These are phyloP conservation scores for Anastrepha ludens DNA, from an alignment of 1,140 invertebrate genomes.

Conservation along the genomic window DNA sequence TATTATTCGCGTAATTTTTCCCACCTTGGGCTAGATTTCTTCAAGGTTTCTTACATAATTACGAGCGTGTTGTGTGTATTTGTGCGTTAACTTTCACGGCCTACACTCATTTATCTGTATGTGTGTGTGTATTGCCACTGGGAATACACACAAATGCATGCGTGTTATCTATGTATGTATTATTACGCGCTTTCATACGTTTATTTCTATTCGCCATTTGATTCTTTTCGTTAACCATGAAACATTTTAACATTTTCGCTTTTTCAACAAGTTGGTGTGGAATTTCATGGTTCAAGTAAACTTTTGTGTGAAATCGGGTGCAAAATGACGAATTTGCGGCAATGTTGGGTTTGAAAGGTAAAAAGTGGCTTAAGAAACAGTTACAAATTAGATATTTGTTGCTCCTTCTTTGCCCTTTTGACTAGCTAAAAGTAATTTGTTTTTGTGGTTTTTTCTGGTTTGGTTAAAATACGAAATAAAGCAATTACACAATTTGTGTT, in stretches of 20 bases:
- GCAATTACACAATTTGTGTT: too few relatives aligned
- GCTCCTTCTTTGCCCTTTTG: too few relatives aligned
- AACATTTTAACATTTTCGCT: background rate
- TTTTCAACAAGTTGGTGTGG: background rate
- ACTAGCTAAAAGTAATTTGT: too few relatives aligned
- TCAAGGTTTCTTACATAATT: background rate
- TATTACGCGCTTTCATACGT: background rate
- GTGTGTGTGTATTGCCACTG: background rate
- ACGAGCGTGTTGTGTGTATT: background rate
- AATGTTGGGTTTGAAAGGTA: background rate
- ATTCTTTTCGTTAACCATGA: background rate
- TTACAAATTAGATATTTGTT: too few relatives aligned
- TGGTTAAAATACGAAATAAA: too few relatives aligned
- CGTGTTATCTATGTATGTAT: too few relatives aligned
- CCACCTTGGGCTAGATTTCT: constrained; percentile 46
- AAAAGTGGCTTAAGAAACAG: background rate
- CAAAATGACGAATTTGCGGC: constrained; percentile 3
- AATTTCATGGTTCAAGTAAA: background rate
- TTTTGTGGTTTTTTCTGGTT: too few relatives aligned
- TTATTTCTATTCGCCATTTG: background rate
- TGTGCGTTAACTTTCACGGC: background rate
- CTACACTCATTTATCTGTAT: background rate
- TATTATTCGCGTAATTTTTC: constrained; percentile 43
- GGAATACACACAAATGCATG: background rate
- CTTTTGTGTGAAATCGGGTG: constrained; percentile 20